phyloP scores from a whole-genome alignment of 1,140 invertebrate species.

The Listronotus bonariensis region DNA sequence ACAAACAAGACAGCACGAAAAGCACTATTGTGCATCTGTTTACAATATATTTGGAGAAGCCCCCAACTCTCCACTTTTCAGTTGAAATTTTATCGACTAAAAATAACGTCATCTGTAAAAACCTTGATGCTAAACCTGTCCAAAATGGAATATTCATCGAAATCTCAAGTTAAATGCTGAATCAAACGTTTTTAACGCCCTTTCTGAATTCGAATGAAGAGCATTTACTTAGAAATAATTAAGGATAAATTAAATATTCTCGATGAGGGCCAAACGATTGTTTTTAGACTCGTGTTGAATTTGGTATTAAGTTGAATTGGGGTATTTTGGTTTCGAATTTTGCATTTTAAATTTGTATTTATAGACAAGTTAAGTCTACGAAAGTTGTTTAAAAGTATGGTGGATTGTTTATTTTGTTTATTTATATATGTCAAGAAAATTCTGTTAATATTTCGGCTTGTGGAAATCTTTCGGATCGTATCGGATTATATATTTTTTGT shows the following conservation, averaged over 20 bases:
- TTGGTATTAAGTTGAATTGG: neutral
- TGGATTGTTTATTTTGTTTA: too few species aligned
- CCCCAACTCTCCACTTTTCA: too few species aligned
- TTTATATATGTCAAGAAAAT: too few species aligned
- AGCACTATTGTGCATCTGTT: too few species aligned
- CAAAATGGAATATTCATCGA: slow-evolving; percentile 32
- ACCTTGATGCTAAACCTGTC: slow-evolving; percentile 12
- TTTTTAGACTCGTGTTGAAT: slow-evolving; percentile 1
- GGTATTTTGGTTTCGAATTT: neutral
- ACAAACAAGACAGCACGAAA: too few species aligned
- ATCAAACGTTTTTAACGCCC: slow-evolving; percentile 34
- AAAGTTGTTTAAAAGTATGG: neutral
- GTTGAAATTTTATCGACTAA: neutral
- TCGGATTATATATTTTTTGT: too few species aligned
- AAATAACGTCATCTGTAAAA: neutral
- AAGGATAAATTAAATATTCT: slow-evolving; percentile 23
- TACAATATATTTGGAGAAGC: too few species aligned
- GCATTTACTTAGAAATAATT: slow-evolving; percentile 36
- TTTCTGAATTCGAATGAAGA: slow-evolving; percentile 34
- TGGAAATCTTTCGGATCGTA: too few species aligned
- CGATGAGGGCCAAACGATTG: slow-evolving; percentile 12
- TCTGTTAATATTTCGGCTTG: too few species aligned
- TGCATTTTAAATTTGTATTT: too few species aligned
- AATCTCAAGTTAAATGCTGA: slow-evolving; percentile 29
- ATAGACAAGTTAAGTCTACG: too few species aligned